Base-by-base conservation (phyloP, 2,888 invertebrate genomes). In the Ectemnius lituratus region DNA sequence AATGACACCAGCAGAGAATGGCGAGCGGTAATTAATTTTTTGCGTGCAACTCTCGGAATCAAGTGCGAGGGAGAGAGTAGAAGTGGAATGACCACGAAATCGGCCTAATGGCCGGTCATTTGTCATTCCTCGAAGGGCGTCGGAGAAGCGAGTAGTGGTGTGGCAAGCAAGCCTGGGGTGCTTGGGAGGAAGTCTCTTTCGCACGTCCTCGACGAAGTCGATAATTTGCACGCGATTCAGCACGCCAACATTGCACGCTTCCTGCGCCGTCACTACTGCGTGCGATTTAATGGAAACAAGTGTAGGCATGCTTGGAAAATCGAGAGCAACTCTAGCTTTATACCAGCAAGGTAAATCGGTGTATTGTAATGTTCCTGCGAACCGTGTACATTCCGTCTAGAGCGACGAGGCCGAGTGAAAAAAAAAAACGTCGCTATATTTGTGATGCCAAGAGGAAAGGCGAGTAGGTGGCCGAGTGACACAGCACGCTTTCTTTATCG, bases 1-100 rank as follows among this genome's bases (percentile, higher is more conserved):
- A 63, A 4, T 46, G 70, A 57, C 67, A 64, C 65, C 62, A 62
- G 27, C 60, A 23, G n/a, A 57, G 68, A 62, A 64, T n/a, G 45
- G 18, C 5, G 63, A 75, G 76, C 78, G 82, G 82, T 87, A 88
- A 89, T 89, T 88, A 88, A 88, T 88, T 88, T 88, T 88, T 88
- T 88, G 84, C 83, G 77, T 73, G 81, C 70, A 69, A 77, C 70
- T 73, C 83, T 63, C 60, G 58, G 62, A 76, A 72, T 67, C 65
- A 63, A 57, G 64, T 81, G 75, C 76, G 65, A 67, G 73, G 68
- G 64, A 47, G n/a, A 52, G 52, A 52, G 52, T 5, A 52, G 52
- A 11, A 73, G 72, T 66, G 70, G 80, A 82, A 83, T 85, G 87
- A 87, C 84, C 85, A 82, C 87, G 80, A 85, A 88, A 88, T 87